Conservation (phyloP, 2,797 vertebrate genomes). For the Coccyzus lansbergi region DNA sequence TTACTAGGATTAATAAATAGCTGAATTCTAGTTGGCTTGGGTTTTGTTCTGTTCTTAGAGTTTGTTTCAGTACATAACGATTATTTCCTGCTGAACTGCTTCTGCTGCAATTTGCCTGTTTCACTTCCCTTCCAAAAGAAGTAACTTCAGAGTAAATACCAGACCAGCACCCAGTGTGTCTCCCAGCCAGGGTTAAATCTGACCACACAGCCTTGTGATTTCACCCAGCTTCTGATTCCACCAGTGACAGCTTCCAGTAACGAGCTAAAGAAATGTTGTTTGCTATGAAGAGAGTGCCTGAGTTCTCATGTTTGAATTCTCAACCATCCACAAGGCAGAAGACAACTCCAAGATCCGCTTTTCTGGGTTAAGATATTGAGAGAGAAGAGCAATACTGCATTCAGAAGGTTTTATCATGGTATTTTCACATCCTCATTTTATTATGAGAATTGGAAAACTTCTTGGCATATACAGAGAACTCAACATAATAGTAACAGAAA, state of each 20-base stretch:
- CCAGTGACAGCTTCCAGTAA: background rate
- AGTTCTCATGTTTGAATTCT: background rate
- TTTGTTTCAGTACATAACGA: background rate
- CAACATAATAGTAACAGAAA: background rate
- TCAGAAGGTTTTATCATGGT: background rate
- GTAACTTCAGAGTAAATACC: slow-evolving; percentile 1
- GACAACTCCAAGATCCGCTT: slow-evolving; percentile 6
- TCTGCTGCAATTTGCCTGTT: slow-evolving; percentile 53
- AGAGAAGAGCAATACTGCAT: background rate
- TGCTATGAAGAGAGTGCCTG: background rate
- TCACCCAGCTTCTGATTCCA: slow-evolving; percentile 27
- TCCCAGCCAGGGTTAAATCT: slow-evolving; percentile 13
- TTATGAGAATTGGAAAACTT: background rate
- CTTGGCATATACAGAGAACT: background rate
- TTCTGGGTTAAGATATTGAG: slow-evolving; percentile 22
- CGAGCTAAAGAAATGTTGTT: slow-evolving; percentile 6
- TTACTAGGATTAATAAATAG: background rate
- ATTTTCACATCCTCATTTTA: slow-evolving; percentile 18
- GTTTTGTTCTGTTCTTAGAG: slow-evolving; percentile 19
- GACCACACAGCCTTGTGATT: slow-evolving; percentile 51
- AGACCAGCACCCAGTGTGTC: background rate
- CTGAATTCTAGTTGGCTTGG: background rate
- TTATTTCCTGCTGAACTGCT: slow-evolving; percentile 58
- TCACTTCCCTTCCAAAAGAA: slow-evolving; percentile 65
- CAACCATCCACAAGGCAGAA: background rate